Evolutionary conservation across 2,113 vertebrate species (phyloP).

Genomic region (Oreocharis arfaki): DNA sequence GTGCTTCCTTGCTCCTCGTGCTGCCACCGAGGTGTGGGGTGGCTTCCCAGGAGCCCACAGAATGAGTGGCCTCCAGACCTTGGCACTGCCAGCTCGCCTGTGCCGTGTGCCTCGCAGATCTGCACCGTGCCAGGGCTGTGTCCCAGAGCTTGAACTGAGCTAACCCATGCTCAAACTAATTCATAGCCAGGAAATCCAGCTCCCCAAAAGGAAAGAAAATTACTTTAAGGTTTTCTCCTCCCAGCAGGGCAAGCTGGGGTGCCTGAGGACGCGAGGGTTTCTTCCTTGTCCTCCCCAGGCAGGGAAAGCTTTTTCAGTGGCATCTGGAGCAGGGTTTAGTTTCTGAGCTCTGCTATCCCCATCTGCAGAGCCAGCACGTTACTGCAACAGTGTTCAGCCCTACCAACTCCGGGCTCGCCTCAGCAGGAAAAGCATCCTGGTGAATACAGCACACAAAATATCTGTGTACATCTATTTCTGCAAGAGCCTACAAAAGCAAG

Average conservation of each 20-base stretch:
- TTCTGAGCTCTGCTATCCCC: constrained; percentile 58
- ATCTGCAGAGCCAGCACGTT: constrained; percentile 46
- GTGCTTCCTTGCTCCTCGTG: background rate
- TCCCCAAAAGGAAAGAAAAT: background rate
- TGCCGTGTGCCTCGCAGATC: fast-evolving
- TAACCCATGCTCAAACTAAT: background rate
- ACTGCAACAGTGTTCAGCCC: constrained; percentile 27
- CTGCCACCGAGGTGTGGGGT: background rate
- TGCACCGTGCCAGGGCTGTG: fast-evolving
- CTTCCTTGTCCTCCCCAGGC: background rate
- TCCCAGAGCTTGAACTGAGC: background rate
- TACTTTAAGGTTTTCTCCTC: background rate
- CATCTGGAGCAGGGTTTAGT: background rate
- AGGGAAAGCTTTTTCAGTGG: background rate
- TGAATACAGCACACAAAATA: background rate
- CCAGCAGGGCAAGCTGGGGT: fast-evolving
- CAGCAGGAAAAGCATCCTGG: background rate
- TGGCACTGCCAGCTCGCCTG: fast-evolving
- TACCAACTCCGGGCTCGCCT: fast-evolving
- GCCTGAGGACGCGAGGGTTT: background rate
- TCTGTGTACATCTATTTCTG: background rate
- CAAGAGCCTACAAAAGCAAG: background rate
- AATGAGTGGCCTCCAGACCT: background rate
- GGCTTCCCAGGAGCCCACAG: background rate
- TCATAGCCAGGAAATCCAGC: background rate